phyloP scores from a whole-genome alignment of 2,113 vertebrate genomes.

The Oncorhynchus tshawytscha region DNA sequence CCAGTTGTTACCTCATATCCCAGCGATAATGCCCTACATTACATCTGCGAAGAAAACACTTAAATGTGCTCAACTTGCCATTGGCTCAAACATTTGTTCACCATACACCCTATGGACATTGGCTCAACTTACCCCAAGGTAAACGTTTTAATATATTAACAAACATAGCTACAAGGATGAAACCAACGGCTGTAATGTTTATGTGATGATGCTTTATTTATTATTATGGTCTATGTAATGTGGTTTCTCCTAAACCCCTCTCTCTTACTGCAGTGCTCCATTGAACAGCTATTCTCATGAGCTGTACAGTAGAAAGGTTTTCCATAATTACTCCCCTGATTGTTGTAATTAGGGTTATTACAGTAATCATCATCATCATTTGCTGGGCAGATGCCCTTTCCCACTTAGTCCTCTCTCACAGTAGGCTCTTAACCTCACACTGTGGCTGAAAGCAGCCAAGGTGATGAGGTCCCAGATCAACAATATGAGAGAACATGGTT shows the following conservation, averaged over 20 bases:
- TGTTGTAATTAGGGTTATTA: conserved; percentile 44
- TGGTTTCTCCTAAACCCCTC: not conserved
- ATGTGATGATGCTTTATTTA: not conserved
- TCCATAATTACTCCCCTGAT: conserved; percentile 35
- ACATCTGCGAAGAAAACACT: no score
- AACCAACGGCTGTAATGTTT: not conserved
- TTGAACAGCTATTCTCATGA: not conserved
- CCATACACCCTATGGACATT: no score
- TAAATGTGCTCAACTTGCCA: no score
- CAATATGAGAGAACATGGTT: conserved; percentile 73
- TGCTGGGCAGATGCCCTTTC: conserved; percentile 13
- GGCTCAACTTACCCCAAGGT: no score
- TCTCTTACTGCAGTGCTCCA: not conserved
- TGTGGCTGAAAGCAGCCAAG: conserved; percentile 69
- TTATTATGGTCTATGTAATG: not conserved
- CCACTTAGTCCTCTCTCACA: conserved; percentile 1
- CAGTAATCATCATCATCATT: conserved; percentile 45
- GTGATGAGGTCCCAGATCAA: conserved; percentile 73
- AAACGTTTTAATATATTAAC: not conserved
- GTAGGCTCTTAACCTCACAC: not conserved
- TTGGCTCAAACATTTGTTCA: no score
- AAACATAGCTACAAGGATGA: no score
- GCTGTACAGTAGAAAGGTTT: not conserved
- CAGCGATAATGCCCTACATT: no score
- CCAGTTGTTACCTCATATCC: no score